Base-by-base conservation (phyloP, 2,113 vertebrate species). In the Eolophus roseicapilla region DNA sequence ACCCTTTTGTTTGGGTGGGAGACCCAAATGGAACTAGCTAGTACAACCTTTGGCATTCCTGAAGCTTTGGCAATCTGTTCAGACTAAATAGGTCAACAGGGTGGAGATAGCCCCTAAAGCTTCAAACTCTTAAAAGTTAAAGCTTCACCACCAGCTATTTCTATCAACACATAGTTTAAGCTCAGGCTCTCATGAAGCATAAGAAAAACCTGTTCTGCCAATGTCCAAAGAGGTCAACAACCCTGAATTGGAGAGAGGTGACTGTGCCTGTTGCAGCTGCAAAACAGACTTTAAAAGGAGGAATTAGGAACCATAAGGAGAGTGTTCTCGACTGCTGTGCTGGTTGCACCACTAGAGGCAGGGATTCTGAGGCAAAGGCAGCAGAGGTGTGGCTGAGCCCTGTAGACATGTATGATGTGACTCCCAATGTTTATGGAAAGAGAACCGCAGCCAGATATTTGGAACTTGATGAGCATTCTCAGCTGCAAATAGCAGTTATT, bases 381-480 rank as follows among this genome's bases (percentile, higher is more conserved):
- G 77, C 92, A 81, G 64, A 94, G 85, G 92, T 92, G 93, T 68
- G 90, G 85, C 50, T 96, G 90, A 95, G 71, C 39, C 71, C 29
- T 83, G 82, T 83, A 92, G 95, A 88, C 50, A 75, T 75, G 85
- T 81, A 43, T 95, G 90, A 93, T 84, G 63, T 96, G 76, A 81
- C 80, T 93, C 93, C 93, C 88, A 96, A 52, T 97, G 88, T 96
- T 95, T 96, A 90, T 52, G 88, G 92, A 95, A 96, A 97, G 57
- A 95, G 52, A 84, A 57, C 33, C 0, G 1, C 29, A 82, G 94
- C 90, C 90, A 96, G 94, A 75, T 88, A 83, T 76, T 94, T 97
- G 88, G 93, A 96, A 96, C 52, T 73, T 73, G 86, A 82, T 93
- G 90, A 96, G 65, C 74, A 62, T 47, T 89, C 35, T 93, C 57